These are phyloP conservation scores for Phataginus tricuspis DNA, from an alignment of 2,797 vertebrate species.

Conservation along the genomic window DNA sequence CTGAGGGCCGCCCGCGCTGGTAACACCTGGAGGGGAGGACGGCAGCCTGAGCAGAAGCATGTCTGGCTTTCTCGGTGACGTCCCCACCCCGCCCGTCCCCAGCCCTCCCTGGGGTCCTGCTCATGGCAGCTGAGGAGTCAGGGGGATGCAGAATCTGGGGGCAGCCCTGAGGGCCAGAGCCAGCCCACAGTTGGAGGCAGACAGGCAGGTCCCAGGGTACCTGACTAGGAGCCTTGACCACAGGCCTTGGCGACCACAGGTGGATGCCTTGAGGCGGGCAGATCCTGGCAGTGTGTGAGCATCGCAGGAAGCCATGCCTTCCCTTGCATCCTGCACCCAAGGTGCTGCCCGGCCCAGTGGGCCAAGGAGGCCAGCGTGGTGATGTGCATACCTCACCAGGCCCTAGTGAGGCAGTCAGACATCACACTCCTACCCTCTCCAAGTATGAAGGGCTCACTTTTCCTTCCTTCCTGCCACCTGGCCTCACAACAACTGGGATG, in stretches of 20 bases:
- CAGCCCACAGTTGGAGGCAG: not conserved
- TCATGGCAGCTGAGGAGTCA: not conserved
- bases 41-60: fast-evolving
- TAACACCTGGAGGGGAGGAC: not conserved
- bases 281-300: not conserved
- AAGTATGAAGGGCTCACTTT: not conserved
- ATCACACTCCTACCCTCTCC: not conserved
- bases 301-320: not conserved
- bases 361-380: not conserved
- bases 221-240: not conserved
- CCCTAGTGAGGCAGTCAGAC: fast-evolving
- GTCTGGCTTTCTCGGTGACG: not conserved
- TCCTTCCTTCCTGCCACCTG: not conserved
- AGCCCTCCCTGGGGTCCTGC: not conserved
- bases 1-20: not conserved
- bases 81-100: fast-evolving
- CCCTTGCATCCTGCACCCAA: not conserved
- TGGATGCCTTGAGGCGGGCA: not conserved
- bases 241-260: not conserved
- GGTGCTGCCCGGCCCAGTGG: not conserved
- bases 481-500: not conserved
- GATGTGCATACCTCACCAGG: not conserved
- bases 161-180: not conserved
- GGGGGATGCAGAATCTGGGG: not conserved
- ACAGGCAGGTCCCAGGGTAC: not conserved